Evolutionary conservation across 2,113 vertebrate species (phyloP).

Genomic region (Phalacrocorax carbo): DNA sequence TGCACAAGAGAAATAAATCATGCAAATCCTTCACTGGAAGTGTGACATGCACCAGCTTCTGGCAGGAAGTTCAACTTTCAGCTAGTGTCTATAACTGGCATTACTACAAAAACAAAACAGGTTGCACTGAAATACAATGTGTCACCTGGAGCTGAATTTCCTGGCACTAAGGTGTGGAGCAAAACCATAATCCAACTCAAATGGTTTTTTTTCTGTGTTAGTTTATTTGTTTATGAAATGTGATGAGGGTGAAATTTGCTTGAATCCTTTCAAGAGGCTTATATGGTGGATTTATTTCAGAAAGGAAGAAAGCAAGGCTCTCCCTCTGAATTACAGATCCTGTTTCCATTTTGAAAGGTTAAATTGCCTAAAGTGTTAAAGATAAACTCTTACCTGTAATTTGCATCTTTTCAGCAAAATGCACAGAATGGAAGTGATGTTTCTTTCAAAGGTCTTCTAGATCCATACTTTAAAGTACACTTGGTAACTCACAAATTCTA

Average conservation of each 20-base stretch:
- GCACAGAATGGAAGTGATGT: not conserved
- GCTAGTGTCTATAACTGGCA: not conserved
- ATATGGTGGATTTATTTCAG: not conserved
- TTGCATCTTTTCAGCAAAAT: not conserved
- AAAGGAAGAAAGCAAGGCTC: not conserved
- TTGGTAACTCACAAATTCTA: not conserved
- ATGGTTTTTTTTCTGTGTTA: not conserved
- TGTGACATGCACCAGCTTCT: not conserved
- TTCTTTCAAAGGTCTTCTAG: not conserved
- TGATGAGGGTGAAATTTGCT: not conserved
- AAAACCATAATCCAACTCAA: not conserved
- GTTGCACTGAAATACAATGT: fast-evolving
- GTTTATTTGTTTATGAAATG: not conserved
- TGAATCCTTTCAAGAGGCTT: not conserved
- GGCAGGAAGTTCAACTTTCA: not conserved
- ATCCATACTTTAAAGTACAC: not conserved
- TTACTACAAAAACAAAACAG: not conserved
- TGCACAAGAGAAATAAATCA: not conserved
- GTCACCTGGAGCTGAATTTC: not conserved
- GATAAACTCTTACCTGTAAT: not conserved
- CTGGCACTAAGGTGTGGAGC: not conserved
- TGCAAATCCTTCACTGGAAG: not conserved
- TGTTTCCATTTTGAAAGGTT: not conserved
- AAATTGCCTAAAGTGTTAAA: not conserved
- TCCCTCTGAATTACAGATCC: not conserved